A percentile compares a stretch with the other conserved stretches of the same genome.
Evolutionary conservation across 2,888 invertebrate species (phyloP).

Genomic region (Coenonympha glycerion): DNA sequence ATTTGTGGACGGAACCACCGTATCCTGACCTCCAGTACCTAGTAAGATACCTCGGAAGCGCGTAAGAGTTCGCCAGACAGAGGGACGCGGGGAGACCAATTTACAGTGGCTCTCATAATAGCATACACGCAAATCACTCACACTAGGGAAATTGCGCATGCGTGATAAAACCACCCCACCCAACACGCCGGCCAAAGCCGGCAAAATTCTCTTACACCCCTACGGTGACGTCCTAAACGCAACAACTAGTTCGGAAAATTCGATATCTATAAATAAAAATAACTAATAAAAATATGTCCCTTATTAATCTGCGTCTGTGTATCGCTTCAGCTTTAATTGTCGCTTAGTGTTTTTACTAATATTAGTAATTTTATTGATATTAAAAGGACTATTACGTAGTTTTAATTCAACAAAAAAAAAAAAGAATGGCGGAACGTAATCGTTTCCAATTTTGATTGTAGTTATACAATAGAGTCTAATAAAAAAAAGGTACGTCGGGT

Average conservation of each 20-base stretch:
- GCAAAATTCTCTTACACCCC: slow-evolving; percentile 69
- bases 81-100: slow-evolving; percentile 44
- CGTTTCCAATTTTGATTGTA: slow-evolving; percentile 39
- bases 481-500: slow-evolving; percentile 34
- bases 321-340: slow-evolving; percentile 47
- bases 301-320: slow-evolving; percentile 39
- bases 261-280: slow-evolving; percentile 36
- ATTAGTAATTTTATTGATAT: slow-evolving; percentile 24
- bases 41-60: slow-evolving; percentile 37
- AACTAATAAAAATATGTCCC: slow-evolving; percentile 34
- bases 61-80: slow-evolving; percentile 11
- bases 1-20: slow-evolving; percentile 54
- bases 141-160: slow-evolving; percentile 56
- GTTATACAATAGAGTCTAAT: slow-evolving; percentile 31
- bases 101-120: slow-evolving; percentile 40
- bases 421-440: slow-evolving; percentile 61
- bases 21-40: slow-evolving; percentile 40
- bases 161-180: slow-evolving; percentile 66
- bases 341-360: slow-evolving; percentile 50
- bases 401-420: slow-evolving; percentile 33
- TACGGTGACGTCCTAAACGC: slow-evolving; percentile 62
- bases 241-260: slow-evolving; percentile 54
- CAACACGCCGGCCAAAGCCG: slow-evolving; percentile 59
- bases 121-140: slow-evolving; percentile 60
- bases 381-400: slow-evolving; percentile 10